phyloP scores from a whole-genome alignment of 1,140 invertebrate genomes.

The Drosophila subobscura region DNA sequence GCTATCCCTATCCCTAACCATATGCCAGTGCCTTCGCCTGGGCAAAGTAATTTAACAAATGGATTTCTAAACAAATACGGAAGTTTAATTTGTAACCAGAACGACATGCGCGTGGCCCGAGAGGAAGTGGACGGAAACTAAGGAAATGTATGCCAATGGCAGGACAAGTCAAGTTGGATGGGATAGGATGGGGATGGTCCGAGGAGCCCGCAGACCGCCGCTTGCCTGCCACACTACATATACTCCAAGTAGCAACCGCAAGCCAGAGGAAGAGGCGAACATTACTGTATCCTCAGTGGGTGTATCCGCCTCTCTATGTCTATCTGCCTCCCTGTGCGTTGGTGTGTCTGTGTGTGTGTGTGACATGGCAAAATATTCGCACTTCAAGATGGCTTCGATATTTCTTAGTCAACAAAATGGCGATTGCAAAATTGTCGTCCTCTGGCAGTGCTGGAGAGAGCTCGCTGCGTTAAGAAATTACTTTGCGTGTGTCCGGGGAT shows the following conservation, averaged over 20 bases:
- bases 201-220: constrained; percentile 62
- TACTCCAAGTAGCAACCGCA: constrained; percentile 57
- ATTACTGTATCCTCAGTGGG: constrained; percentile 41
- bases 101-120: constrained; percentile 66
- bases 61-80: constrained; percentile 83
- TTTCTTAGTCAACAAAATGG: constrained; percentile 82
- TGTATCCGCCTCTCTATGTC: constrained; percentile 16
- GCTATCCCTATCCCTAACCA: constrained; percentile 25
- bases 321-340: neutral
- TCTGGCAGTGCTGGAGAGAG: constrained; percentile 33
- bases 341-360: constrained; percentile 18
- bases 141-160: constrained; percentile 79
- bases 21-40: constrained; percentile 21
- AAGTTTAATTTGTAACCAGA: constrained; percentile 83
- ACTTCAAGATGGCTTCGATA: constrained; percentile 81
- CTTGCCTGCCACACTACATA: constrained; percentile 52
- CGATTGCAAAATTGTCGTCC: constrained; percentile 77
- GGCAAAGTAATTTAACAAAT: constrained; percentile 83
- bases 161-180: constrained; percentile 32
- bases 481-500: constrained; percentile 25
- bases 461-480: constrained; percentile 47
- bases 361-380: constrained; percentile 74
- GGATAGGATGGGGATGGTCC: neutral
- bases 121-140: constrained; percentile 55
- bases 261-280: constrained; percentile 51